Base-by-base conservation (phyloP, 2,888 invertebrate species). In the Sphecodes monilicornis region DNA sequence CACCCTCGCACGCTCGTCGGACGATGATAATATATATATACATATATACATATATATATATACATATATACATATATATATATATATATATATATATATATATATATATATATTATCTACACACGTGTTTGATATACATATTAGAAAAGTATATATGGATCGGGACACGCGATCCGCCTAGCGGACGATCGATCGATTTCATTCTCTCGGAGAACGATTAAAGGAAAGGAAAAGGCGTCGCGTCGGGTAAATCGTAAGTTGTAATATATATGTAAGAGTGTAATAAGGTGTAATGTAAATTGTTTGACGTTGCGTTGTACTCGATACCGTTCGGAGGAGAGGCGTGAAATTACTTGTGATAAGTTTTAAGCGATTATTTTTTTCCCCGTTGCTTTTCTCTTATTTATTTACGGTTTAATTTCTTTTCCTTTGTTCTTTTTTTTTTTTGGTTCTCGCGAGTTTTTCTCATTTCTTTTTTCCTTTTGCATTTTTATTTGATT, bases 251-350 rank as follows among this genome's bases (percentile, higher is more conserved):
- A 76, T 77, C 70, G 79, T 77, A 75, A 76, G 80, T 84, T 86
- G 85, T 86, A 86, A 86, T 84, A 86, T 86, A 84, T 84, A 77
- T 57, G 68, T 76, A 43, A 50, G 79, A 73, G 39, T 71, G 57
- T 78, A 69, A 77, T 32, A 74, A 75, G 79, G 64, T 80, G 77
- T 68, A 41, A 79, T 76, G 75, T 76, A 73, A 83, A 82, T 83
- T 82, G 73, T 75, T 79, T 78, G 72, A 70, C 41, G 64, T 83
- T 79, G 66, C 78, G 72, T 79, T 79, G 66, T 64, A 73, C 68
- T 76, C 78, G 77, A 39, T 74, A 69, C 54, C 46, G 81, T 71
- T 68, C 76, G n/a, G 57, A 39, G 50, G n/a, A 81, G 39, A 72
- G 69, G 16, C 46, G 57, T 70, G 57, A 66, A 60, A 75, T 57